Evolutionary conservation across 2,797 vertebrate genomes (phyloP).

Genomic region (Leptoclinus maculatus): DNA sequence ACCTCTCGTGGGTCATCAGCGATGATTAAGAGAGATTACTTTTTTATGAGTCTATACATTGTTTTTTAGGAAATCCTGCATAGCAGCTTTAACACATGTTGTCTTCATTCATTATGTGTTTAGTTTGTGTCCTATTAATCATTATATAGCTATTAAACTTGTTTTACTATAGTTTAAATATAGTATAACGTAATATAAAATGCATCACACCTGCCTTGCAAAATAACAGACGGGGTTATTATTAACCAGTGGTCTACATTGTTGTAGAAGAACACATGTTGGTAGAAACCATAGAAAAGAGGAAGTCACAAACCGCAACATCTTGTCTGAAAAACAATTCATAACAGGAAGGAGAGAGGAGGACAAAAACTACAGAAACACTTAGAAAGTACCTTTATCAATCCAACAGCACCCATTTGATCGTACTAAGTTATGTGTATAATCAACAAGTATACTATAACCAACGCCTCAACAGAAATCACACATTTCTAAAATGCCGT

Average conservation of each 20-base stretch:
- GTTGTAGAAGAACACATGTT: background rate
- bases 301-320: conserved; percentile 9
- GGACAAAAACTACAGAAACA: background rate
- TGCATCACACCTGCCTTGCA: background rate
- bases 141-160: background rate
- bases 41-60: background rate
- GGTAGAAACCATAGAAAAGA: background rate
- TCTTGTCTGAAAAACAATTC: background rate
- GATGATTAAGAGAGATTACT: too few species aligned
- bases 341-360: background rate
- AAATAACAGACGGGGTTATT: background rate
- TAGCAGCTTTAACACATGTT: background rate
- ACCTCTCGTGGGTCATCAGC: too few species aligned
- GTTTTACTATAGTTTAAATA: background rate
- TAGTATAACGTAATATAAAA: background rate
- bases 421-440: background rate
- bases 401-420: background rate
- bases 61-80: background rate
- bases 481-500: background rate
- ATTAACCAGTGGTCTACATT: background rate
- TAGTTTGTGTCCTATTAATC: background rate
- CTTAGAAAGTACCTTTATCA: background rate
- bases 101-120: background rate
- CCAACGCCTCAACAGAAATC: background rate
- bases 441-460: background rate